Conservation (phyloP, 2,113 vertebrate genomes). For the Sylvicapra grimmia region DNA sequence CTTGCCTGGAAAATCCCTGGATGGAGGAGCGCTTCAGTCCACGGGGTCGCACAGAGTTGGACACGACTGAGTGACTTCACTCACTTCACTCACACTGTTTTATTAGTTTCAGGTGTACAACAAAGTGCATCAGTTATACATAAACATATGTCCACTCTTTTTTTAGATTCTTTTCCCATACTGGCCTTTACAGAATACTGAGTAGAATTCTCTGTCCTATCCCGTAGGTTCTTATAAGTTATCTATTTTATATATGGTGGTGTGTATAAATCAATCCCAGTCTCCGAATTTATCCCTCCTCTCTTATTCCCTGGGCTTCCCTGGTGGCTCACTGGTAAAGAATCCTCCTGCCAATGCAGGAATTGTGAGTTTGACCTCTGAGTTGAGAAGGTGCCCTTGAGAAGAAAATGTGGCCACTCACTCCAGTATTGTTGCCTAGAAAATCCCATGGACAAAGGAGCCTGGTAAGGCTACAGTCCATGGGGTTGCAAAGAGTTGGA, state of each 20-base stretch:
- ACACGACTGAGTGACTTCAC: too few species aligned
- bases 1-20: too few species aligned
- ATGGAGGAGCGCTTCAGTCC: too few species aligned
- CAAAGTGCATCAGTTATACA: not conserved
- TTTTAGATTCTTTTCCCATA: not conserved
- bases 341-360: not conserved
- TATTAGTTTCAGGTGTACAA: not conserved
- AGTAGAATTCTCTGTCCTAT: not conserved
- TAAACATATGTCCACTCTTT: not conserved
- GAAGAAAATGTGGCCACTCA: not conserved
- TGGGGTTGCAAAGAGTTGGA: not conserved
- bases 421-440: not conserved
- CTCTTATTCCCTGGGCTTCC: not conserved
- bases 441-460: not conserved
- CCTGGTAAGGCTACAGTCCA: not conserved
- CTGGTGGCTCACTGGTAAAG: not conserved
- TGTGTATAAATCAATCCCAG: not conserved
- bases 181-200: not conserved
- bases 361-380: not conserved
- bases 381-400: not conserved
- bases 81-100: not conserved
- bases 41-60: accelerated
- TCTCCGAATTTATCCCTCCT: not conserved
- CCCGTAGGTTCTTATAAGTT: not conserved
- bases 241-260: too few species aligned